A percentile compares a stretch with the other conserved stretches of the same genome.
Evolutionary conservation across 2,888 invertebrate genomes (phyloP).

Genomic region (Aphrophora alni): DNA sequence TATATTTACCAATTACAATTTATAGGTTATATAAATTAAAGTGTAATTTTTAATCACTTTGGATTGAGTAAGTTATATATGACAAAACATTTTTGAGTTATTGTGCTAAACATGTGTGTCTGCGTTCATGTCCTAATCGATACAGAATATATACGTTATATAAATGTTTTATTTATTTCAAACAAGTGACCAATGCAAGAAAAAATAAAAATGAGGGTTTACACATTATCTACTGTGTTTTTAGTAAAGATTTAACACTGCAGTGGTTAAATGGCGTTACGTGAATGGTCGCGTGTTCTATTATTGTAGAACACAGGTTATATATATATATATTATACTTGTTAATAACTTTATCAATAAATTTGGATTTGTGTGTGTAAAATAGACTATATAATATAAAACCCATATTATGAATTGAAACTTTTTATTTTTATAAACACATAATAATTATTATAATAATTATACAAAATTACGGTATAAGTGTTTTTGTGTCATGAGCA

Average conservation of each 20-base stretch:
- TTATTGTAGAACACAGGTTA: not conserved
- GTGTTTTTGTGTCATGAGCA: not conserved
- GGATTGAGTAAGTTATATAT: too few relatives aligned
- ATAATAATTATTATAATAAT: not conserved
- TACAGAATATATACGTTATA: too few relatives aligned
- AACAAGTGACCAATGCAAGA: too few relatives aligned
- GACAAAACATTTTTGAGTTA: too few relatives aligned
- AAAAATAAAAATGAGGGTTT: too few relatives aligned
- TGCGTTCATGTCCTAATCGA: too few relatives aligned
- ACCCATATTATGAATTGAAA: not conserved
- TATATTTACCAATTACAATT: too few relatives aligned
- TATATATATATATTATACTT: not conserved
- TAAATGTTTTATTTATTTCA: too few relatives aligned
- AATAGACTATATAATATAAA: not conserved
- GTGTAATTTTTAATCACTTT: too few relatives aligned
- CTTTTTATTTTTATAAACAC: not conserved
- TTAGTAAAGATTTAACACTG: slow-evolving; percentile 15
- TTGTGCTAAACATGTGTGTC: too few relatives aligned
- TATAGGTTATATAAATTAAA: too few relatives aligned
- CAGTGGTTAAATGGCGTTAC: not conserved
- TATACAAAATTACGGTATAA: not conserved
- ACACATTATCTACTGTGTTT: too few relatives aligned
- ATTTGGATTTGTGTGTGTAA: not conserved
- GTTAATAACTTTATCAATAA: not conserved
- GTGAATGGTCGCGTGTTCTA: slow-evolving; percentile 4